These are phyloP conservation scores for Matsumyia berberina DNA, from an alignment of 2,888 invertebrate genomes.

Conservation along the genomic window DNA sequence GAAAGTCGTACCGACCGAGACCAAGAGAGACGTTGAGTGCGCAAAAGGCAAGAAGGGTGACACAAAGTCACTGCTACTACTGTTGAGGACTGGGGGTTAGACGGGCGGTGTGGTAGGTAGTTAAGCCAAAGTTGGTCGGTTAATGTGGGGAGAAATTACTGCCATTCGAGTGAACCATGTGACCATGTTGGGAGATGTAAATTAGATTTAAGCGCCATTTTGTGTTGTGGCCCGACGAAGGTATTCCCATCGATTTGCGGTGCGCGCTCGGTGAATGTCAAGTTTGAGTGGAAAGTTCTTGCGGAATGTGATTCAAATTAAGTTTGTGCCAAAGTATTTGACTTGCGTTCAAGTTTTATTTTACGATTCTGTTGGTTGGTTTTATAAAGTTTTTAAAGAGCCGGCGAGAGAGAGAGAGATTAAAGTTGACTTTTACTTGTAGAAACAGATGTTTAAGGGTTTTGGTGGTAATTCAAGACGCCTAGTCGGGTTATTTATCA, in stretches of 20 bases:
- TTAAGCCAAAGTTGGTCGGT: constrained; percentile 60
- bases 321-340: constrained; percentile 25
- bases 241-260: constrained; percentile 57
- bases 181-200: constrained; percentile 70
- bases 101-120: constrained; percentile 6
- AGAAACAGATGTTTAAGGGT: no score
- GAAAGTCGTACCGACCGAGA: constrained; percentile 2
- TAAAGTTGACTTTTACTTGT: no score
- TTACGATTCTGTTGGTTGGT: neutral
- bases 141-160: constrained; percentile 48
- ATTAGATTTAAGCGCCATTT: constrained; percentile 75
- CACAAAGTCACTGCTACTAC: neutral
- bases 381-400: constrained; percentile 5
- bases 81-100: neutral
- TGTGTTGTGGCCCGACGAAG: constrained; percentile 50
- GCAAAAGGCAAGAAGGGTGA: constrained; percentile 6
- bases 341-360: neutral
- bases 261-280: constrained; percentile 35
- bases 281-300: constrained; percentile 44
- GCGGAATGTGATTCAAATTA: constrained; percentile 43
- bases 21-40: constrained; percentile 11
- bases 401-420: neutral
- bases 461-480: no score
- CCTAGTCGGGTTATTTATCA: no score
- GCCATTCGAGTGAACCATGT: constrained; percentile 49